Base-by-base conservation (phyloP, 2,888 invertebrate species). In the Nymphalis polychloros region DNA sequence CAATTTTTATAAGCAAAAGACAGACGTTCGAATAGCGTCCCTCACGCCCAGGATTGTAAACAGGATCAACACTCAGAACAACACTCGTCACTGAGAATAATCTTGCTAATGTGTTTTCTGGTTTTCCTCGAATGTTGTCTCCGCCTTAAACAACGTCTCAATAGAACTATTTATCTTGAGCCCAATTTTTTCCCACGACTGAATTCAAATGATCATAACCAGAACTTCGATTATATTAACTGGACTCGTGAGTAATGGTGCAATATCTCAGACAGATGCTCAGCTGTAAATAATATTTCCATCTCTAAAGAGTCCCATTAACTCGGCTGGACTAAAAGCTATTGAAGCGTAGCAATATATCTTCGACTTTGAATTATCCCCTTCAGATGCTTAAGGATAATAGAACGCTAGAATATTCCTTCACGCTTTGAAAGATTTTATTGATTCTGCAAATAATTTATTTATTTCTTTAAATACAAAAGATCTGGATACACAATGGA, bases 101-200 rank as follows among this genome's bases (percentile, higher is more conserved):
- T 89, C 84, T 81, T 77, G 70, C 84, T 90, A 88, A 90, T 90
- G 89, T 88, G 86, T 87, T 89, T 88, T 86, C 86, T 83, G 85
- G 86, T 82, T 85, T 84, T 82, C 86, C 84, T 84, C 78, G 79
- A 80, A 79, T 80, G 79, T 82, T 81, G 84, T 83, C 82, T 83
- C 83, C 67, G 60, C 81, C 81, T 75, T 79, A 80, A 78, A 81
- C 79, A 81, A 83, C 78, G 81, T 81, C 84, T 79, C 85, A 82
- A 85, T 71, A 75, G 61, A 62, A 65, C 81, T 81, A 84, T 86
- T 84, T 81, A 83, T 84, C 82, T 78, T 72, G 70, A 73, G 73
- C 75, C 70, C 68, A 19, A 41, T 41, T 57, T 82, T 82, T 83
- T 81, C 76, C 75, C 74, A 70, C 70, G 69, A 72, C 81, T 84